Base-by-base conservation (phyloP, 2,888 invertebrate species). In the Monopis laevigella region DNA sequence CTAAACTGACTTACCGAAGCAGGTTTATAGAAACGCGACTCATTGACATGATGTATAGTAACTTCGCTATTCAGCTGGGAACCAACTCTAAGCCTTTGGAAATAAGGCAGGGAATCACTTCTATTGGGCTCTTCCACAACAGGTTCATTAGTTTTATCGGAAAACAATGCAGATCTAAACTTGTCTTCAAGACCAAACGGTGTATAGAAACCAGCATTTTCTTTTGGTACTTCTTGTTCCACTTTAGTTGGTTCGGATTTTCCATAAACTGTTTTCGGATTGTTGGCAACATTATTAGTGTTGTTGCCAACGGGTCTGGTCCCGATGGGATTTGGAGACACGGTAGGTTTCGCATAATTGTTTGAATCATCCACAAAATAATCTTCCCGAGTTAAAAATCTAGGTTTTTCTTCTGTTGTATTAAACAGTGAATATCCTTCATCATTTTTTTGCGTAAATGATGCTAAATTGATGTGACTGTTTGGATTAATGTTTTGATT, bases 401-500 rank as follows among this genome's bases (percentile, higher is more conserved):
- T 67, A 1, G 64, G 53, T 4, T 68, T 69, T 0, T 73, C 74
- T 0, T 73, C 77, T 0, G 55, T 50, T 0, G 74, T 65, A 2
- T 72, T 73, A 24, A 81, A 81, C 0, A 82, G 41, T 0, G 78
- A 77, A 40, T 81, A 81, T 0, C 81, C 73, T n/a, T 80, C 77
- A 1, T 80, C 75, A 14, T 69, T 77, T 43, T 74, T 74, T 38
- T 80, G 78, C 0, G 80, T 75, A 47, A 81, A 81, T 0, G 78
- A 77, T 0, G 80, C 75, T 1, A 80, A 36, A 27, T 75, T 80
- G 61, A 75, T 62, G 1, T 73, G 5, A 1, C 30, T 18, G n/a
- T 10, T n/a, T n/a, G n/a, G n/a, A n/a, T n/a, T n/a, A n/a, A n/a
- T n/a, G 6, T 58, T 65, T n/a, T 71, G 71, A 2, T 68, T 62